phyloP scores from a whole-genome alignment of 2,797 vertebrate genomes.

The Lateolabrax maculatus region DNA sequence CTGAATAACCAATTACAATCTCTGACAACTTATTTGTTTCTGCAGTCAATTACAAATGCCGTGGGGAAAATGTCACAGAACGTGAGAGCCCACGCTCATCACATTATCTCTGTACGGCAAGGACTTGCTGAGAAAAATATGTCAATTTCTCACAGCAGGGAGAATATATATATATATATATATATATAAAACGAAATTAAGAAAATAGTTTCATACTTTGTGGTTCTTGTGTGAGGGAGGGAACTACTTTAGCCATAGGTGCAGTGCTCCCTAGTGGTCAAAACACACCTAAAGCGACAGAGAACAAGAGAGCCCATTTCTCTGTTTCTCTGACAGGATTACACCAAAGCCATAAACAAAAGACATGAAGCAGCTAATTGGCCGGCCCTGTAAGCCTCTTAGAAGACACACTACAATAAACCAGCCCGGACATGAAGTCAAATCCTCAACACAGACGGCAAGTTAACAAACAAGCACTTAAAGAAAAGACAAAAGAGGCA shows the following conservation, averaged over 20 bases:
- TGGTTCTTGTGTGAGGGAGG: slow-evolving; percentile 15
- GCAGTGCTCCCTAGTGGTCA: slow-evolving; percentile 73
- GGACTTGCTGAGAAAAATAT: slow-evolving; percentile 70
- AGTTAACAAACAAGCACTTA: slow-evolving; percentile 70
- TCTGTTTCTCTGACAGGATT: slow-evolving; percentile 71
- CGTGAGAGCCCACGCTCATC: slow-evolving; percentile 65
- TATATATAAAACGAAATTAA: background rate
- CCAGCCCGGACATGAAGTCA: slow-evolving; percentile 61
- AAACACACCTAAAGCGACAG: slow-evolving; percentile 40
- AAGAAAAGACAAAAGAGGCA: slow-evolving; percentile 62
- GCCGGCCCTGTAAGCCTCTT: slow-evolving; percentile 70
- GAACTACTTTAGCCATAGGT: slow-evolving; percentile 51
- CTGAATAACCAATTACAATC: slow-evolving; percentile 73
- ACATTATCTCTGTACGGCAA: slow-evolving; percentile 65
- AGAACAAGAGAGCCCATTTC: slow-evolving; percentile 23
- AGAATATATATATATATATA: slow-evolving; percentile 12
- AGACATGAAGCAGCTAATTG: slow-evolving; percentile 76
- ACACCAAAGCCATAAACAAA: slow-evolving; percentile 73
- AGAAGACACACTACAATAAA: slow-evolving; percentile 66
- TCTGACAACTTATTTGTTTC: slow-evolving; percentile 77
- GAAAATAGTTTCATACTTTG: slow-evolving; percentile 24
- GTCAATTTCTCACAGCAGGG: slow-evolving; percentile 55
- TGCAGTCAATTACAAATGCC: slow-evolving; percentile 75
- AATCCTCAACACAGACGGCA: slow-evolving; percentile 54
- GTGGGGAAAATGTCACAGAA: slow-evolving; percentile 62